These are phyloP conservation scores for Hemiprocne comata DNA, from an alignment of 2,113 vertebrate genomes.

Conservation along the genomic window DNA sequence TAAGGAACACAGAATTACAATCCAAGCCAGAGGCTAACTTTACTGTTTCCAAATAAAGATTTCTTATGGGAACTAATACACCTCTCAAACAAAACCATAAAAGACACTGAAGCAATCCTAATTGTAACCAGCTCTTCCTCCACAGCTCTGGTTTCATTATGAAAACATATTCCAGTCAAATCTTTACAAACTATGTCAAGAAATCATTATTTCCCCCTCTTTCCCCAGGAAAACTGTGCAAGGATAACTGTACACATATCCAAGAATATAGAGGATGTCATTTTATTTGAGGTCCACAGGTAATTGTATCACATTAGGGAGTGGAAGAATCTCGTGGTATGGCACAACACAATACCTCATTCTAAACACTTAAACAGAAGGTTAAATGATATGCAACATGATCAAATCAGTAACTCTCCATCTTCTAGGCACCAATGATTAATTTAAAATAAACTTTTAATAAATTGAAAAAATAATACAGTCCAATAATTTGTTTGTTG, in stretches of 20 bases:
- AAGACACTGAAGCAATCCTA: background rate
- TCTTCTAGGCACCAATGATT: slow-evolving; percentile 63
- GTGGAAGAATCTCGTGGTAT: slow-evolving; percentile 70
- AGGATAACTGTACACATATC: slow-evolving; percentile 63
- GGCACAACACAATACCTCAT: slow-evolving; percentile 78
- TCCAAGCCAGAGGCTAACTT: background rate
- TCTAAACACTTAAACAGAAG: slow-evolving; percentile 73
- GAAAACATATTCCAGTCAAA: background rate
- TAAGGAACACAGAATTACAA: background rate
- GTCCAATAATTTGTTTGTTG: slow-evolving; percentile 65
- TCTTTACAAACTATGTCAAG: background rate
- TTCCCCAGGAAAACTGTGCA: slow-evolving; percentile 5
- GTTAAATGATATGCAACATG: slow-evolving; percentile 77
- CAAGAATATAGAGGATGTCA: slow-evolving; percentile 63
- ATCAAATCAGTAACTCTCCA: slow-evolving; percentile 70
- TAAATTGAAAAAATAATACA: slow-evolving; percentile 59
- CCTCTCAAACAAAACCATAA: background rate
- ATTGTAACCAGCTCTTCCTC: background rate
- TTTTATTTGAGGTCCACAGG: slow-evolving; percentile 90
- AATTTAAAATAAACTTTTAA: slow-evolving; percentile 54
- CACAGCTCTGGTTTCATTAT: background rate
- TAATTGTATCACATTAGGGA: slow-evolving; percentile 78
- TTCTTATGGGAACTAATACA: background rate
- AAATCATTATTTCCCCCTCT: background rate
- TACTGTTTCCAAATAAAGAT: background rate